Evolutionary conservation across 2,888 invertebrate species (phyloP).

Genomic region (Platycnemis pennipes): DNA sequence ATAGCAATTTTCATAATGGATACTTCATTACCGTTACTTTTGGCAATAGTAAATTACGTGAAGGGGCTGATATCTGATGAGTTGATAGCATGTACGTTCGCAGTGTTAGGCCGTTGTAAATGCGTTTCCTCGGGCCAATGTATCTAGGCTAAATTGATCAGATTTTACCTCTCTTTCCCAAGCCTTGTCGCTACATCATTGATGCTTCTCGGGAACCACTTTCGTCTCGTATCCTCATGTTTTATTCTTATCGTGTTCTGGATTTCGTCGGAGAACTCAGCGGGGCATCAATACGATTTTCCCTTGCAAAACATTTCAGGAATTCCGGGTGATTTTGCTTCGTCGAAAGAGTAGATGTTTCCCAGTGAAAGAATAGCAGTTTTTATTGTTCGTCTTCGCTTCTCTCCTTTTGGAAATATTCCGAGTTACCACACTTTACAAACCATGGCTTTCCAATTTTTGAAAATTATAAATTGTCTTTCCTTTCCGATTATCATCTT

Average conservation of each 20-base stretch:
- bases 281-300: neutral
- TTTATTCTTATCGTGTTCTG: neutral
- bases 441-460: slow-evolving; percentile 13
- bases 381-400: slow-evolving; percentile 4
- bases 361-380: neutral
- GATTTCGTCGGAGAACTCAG: neutral
- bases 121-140: neutral
- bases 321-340: neutral
- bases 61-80: neutral
- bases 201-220: neutral
- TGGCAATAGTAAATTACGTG: neutral
- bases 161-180: neutral
- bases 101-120: neutral
- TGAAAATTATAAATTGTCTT: slow-evolving; percentile 29
- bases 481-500: slow-evolving; percentile 21
- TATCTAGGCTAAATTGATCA: neutral
- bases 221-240: neutral
- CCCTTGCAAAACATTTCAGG: neutral
- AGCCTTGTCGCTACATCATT: neutral
- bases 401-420: neutral
- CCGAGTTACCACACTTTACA: neutral
- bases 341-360: slow-evolving; percentile 15
- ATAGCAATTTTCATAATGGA: no score
- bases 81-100: neutral
- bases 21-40: no score